Base-by-base conservation (phyloP, 2,113 vertebrate species). In the Merops nubicus region DNA sequence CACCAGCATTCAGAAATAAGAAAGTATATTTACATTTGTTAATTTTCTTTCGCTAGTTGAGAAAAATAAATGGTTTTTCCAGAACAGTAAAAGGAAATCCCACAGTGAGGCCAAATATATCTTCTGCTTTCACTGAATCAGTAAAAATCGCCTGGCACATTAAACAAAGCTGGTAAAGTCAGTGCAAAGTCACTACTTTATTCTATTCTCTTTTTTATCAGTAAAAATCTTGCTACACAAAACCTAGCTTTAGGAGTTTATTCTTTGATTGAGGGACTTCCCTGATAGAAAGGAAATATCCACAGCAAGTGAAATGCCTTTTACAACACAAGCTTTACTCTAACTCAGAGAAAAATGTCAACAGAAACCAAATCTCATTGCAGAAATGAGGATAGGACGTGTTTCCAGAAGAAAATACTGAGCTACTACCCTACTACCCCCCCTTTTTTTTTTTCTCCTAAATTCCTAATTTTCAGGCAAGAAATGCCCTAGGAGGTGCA, bases 401-500 rank as follows among this genome's bases (percentile, higher is more conserved):
- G 26, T 40, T 36, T 40, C 68, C 28, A 12, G 59, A 73, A 94
- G 33, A 72, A 85, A 91, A 89, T 33, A 31, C 2, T 11, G 20
- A 77, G 2, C 7, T 82, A 8, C 42, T 45, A 67, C 9, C 15
- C 7, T 82, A 8, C 42, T 45, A 67, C 9, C 15, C 5, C 9
- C 4, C 4, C 9, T 0, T 4, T 8, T 1, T 2, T 6, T 1
- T 48, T 38, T 38, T 1, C 9, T 40, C 9, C 38, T 12, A 5
- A 56, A 42, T 60, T 85, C 53, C 28, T 36, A 7, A 69, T 57
- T 83, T 78, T 53, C 53, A 64, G 77, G 21, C 45, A 56, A 43
- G 8, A 51, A 85, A 36, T 29, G 2, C 2, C 18, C 62, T 29
- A 19, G 5, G 23, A 53, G 13, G 3, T 29, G 26, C 16, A 85